phyloP scores from a whole-genome alignment of 2,797 vertebrate species.

The Fistularia commersonii region DNA sequence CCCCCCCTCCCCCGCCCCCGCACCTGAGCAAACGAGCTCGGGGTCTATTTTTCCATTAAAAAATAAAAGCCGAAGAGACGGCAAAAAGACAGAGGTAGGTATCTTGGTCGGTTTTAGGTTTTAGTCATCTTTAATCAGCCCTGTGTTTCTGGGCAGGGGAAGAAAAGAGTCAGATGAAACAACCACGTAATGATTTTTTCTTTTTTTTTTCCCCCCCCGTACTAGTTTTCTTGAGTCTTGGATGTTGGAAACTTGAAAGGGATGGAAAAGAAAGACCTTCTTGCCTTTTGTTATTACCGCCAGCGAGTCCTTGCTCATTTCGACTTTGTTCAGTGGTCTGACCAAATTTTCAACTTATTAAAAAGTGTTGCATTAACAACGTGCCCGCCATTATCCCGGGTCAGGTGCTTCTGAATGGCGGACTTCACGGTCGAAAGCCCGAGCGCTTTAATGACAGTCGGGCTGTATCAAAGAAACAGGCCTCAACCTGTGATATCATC shows the following conservation, averaged over 20 bases:
- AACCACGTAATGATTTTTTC: constrained; percentile 68
- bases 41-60: constrained; percentile 83
- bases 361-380: constrained; percentile 74
- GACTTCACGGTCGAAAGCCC: constrained; percentile 56
- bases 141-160: constrained; percentile 67
- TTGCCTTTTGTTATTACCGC: constrained; percentile 74
- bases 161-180: constrained; percentile 77
- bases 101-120: constrained; percentile 65
- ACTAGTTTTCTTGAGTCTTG: constrained; percentile 68
- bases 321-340: constrained; percentile 68
- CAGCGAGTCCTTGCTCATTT: constrained; percentile 59
- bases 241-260: constrained; percentile 73
- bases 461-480: constrained; percentile 64
- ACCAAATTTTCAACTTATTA: constrained; percentile 76
- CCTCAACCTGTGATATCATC: constrained; percentile 60
- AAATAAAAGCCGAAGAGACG: constrained; percentile 78
- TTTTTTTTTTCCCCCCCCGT: constrained; percentile 1
- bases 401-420: constrained; percentile 64
- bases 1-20: too few relatives aligned
- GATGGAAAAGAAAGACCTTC: constrained; percentile 69
- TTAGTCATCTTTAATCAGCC: constrained; percentile 80
- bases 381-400: constrained; percentile 68
- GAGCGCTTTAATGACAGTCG: constrained; percentile 70
- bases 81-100: constrained; percentile 52
- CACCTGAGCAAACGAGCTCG: constrained; percentile 78